Base-by-base conservation (phyloP, 2,888 invertebrate genomes). In the Strigamia transsilvanica region DNA sequence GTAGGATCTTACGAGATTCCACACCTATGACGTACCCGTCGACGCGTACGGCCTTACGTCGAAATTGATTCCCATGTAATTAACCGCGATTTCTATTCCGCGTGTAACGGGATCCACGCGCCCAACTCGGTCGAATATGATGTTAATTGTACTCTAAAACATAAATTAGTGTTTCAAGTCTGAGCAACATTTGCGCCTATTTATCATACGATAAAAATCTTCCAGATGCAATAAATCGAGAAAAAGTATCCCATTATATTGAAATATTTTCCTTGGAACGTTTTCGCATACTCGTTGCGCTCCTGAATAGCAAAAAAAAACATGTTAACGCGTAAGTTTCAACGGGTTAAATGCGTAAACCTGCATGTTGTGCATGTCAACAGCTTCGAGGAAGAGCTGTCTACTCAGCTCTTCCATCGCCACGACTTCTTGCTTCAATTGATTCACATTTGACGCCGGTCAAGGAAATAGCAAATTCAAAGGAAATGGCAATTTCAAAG, bases 121-220 rank as follows among this genome's bases (percentile, higher is more conserved):
- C 0, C 99, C 99, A 0, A 99, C 99, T 81, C 99, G 92, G 89
- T 99, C 98, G 89, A 99, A 98, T 23, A 99, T 95, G 86, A 99
- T 99, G 89, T 99, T 99, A 84, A 99, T 94, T 82, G 97, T 97
- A 79, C 96, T 96, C 97, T 98, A n/a, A n/a, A n/a, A n/a, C n/a
- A n/a, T n/a, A n/a, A n/a, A n/a, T n/a, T n/a, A n/a, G 7, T 34
- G 3, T 34, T 34, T 34, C 34, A 34, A 7, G 3, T 34, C 34
- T 3, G 7, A 34, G 34, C 51, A 3, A n/a, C n/a, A 51, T 6
- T 13, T 13, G 12, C 12, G 51, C 34, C 6, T 32, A 38, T 18
- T 80, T 38, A 73, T 21, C 94, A 92, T 89, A 98, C 97, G 88
- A 99, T 99, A 88, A 99, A 96, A 87, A 99, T 99, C 90, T 99